phyloP scores from a whole-genome alignment of 2,113 vertebrate species.

The Seriola aureovittata region DNA sequence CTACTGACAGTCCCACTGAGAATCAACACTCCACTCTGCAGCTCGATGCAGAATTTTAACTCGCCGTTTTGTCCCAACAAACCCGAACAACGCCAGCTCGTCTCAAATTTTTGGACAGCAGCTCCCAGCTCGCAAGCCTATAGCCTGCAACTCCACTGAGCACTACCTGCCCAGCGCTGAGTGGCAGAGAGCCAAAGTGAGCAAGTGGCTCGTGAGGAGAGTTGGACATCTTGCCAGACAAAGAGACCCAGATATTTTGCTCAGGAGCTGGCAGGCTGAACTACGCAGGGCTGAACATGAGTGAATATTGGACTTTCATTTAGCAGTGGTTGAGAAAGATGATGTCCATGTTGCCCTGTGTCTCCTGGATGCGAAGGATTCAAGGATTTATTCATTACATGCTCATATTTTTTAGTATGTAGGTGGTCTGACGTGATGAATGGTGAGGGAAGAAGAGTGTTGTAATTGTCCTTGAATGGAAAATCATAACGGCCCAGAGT shows the following conservation, averaged over 20 bases:
- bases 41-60: not conserved
- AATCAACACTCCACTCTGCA: not conserved
- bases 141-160: conserved; percentile 1
- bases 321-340: not conserved
- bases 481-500: not conserved
- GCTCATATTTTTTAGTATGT: not conserved
- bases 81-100: conserved; percentile 18
- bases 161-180: conserved; percentile 7
- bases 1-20: conserved; percentile 2
- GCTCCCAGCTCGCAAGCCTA: conserved; percentile 11
- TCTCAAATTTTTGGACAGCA: conserved; percentile 15
- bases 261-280: conserved; percentile 10
- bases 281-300: not conserved
- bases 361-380: not conserved
- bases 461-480: not conserved
- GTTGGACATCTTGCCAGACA: conserved; percentile 19
- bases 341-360: not conserved
- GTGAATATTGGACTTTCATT: conserved; percentile 7
- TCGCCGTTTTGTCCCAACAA: conserved; percentile 19
- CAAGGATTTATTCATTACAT: not conserved
- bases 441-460: not conserved
- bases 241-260: conserved; percentile 18
- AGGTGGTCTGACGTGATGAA: not conserved
- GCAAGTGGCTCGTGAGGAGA: conserved; percentile 30
- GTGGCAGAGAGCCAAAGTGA: conserved; percentile 30